These are phyloP conservation scores for Meles meles DNA, from an alignment of 2,113 vertebrate genomes.

Conservation along the genomic window DNA sequence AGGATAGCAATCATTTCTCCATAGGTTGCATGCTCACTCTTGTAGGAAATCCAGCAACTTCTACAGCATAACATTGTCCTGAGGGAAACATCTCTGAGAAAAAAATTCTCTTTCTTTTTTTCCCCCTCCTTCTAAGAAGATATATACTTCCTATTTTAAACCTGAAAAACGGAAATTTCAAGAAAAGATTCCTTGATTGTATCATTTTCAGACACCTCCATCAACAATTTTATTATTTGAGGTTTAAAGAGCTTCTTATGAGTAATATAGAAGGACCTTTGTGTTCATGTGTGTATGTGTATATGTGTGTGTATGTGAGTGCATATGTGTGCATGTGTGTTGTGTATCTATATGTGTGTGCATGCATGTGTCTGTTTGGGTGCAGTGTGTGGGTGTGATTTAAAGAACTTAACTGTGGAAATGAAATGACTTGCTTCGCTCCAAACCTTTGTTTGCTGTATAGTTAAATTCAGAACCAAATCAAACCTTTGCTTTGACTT, in stretches of 20 bases:
- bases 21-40: neutral
- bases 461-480: conserved; percentile 30
- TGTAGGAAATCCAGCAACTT: neutral
- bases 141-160: neutral
- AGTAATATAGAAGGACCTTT: neutral
- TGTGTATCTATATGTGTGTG: neutral
- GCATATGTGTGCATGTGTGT: neutral
- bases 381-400: neutral
- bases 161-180: neutral
- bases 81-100: neutral
- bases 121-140: neutral
- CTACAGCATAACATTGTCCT: neutral
- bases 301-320: neutral
- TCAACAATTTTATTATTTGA: neutral
- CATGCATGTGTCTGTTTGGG: no score
- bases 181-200: neutral
- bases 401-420: conserved; percentile 21
- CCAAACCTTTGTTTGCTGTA: neutral
- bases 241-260: neutral
- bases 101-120: neutral
- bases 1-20: neutral
- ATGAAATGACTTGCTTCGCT: neutral
- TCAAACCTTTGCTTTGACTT: conserved; percentile 39
- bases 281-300: neutral
- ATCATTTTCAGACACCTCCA: neutral